phyloP scores from a whole-genome alignment of 2,113 vertebrate genomes.

The Anolis sagrei region DNA sequence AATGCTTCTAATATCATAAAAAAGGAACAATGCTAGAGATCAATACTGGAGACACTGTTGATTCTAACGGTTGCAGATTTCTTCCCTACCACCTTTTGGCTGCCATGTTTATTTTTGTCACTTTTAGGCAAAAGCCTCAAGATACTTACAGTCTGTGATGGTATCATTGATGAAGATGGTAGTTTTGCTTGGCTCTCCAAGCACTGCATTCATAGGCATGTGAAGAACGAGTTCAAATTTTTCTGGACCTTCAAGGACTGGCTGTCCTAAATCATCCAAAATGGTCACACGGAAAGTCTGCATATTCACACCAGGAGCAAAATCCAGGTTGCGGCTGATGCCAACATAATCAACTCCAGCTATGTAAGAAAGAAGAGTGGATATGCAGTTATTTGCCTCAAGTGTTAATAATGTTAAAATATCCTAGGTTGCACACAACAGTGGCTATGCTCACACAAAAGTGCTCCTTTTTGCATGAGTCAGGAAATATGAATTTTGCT shows the following conservation, averaged over 20 bases:
- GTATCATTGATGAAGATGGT: conserved; percentile 84
- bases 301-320: conserved; percentile 82
- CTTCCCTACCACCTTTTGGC: too few relatives aligned
- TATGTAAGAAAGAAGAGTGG: conserved; percentile 54
- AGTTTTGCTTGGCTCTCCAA: conserved; percentile 85
- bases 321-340: conserved; percentile 85
- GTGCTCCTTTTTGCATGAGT: neutral
- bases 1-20: neutral
- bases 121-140: neutral
- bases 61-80: neutral
- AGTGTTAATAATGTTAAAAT: neutral
- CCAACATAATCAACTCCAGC: conserved; percentile 86
- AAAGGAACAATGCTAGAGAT: neutral
- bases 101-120: conserved; percentile 75
- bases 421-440: neutral
- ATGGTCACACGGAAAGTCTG: conserved; percentile 85
- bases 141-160: conserved; percentile 77
- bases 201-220: conserved; percentile 81
- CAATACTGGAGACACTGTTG: neutral
- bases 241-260: conserved; percentile 83
- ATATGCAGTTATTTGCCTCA: neutral
- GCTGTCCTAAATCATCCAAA: conserved; percentile 83
- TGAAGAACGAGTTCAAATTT: conserved; percentile 85
- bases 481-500: neutral
- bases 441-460: neutral